A percentile compares a stretch with the other conserved stretches of the same genome.
phyloP scores from a whole-genome alignment of 2,888 invertebrate species.

The Perithous albicinctus region DNA sequence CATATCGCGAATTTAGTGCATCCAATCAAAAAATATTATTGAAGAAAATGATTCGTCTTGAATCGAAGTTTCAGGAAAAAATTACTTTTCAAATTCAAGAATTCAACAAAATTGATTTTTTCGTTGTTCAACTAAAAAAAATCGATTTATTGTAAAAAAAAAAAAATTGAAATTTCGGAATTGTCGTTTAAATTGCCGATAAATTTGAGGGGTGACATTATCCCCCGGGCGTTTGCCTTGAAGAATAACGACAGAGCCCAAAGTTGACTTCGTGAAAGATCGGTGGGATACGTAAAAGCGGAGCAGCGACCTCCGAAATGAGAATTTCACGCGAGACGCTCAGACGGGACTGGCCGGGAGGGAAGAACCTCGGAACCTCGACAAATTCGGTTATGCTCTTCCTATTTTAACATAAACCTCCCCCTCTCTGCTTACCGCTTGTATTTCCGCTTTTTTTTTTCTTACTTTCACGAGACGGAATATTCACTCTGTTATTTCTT shows the following conservation, averaged over 20 bases:
- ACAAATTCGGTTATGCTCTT: slow-evolving; percentile 39
- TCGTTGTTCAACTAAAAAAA: background rate
- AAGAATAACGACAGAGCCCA: slow-evolving; percentile 57
- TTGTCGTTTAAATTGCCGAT: slow-evolving; percentile 45
- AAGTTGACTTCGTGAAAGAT: slow-evolving; percentile 63
- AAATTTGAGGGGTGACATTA: background rate
- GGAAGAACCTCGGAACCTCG: slow-evolving; percentile 22
- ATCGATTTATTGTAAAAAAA: background rate
- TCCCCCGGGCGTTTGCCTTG: slow-evolving; percentile 24
- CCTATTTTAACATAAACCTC: slow-evolving; percentile 37
- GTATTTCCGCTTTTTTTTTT: background rate
- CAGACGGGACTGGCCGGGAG: background rate
- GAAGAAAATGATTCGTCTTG: too few relatives aligned
- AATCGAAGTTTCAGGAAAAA: too few relatives aligned
- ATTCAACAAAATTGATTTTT: too few relatives aligned
- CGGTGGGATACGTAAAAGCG: slow-evolving; percentile 63
- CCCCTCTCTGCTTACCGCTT: background rate
- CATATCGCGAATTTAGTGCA: too few relatives aligned
- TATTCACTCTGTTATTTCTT: too few relatives aligned
- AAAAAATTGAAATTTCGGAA: slow-evolving; percentile 13
- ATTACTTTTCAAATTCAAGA: too few relatives aligned
- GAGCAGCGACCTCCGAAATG: slow-evolving; percentile 64
- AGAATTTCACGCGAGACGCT: slow-evolving; percentile 49
- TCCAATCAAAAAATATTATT: too few relatives aligned
- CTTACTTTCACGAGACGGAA: too few relatives aligned